Conservation (phyloP, 2,797 vertebrate species). For the Microctenopoma lineatum region DNA sequence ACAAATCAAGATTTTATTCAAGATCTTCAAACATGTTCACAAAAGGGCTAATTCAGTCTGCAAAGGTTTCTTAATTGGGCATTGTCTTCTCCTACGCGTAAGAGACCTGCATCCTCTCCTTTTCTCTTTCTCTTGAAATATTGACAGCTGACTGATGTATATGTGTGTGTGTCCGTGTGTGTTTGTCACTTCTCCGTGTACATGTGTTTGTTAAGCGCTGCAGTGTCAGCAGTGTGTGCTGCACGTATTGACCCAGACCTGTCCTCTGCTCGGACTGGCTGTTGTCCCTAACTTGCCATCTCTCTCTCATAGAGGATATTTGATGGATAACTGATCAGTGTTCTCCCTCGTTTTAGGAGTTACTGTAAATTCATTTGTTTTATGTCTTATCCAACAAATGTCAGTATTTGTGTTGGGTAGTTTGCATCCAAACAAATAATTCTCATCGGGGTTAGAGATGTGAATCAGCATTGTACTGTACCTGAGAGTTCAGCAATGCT, state of each 20-base stretch:
- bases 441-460: slow-evolving; percentile 32
- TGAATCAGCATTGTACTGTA: slow-evolving; percentile 40
- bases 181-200: slow-evolving; percentile 18
- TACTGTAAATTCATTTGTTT: background rate
- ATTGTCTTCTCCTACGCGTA: background rate
- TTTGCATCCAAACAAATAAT: slow-evolving; percentile 27
- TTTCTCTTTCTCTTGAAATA: slow-evolving; percentile 50
- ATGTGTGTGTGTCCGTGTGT: slow-evolving; percentile 24
- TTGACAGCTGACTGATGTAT: slow-evolving; percentile 65
- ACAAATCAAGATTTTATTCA: too few species aligned
- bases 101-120: slow-evolving; percentile 27
- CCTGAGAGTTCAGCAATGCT: slow-evolving; percentile 43
- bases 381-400: background rate
- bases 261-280: slow-evolving; percentile 82
- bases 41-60: background rate
- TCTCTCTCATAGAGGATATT: slow-evolving; percentile 31
- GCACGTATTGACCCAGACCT: slow-evolving; percentile 80
- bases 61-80: slow-evolving; percentile 1
- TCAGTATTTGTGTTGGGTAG: slow-evolving; percentile 2
- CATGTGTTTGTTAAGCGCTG: slow-evolving; percentile 64
- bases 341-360: slow-evolving; percentile 19
- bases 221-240: slow-evolving; percentile 78
- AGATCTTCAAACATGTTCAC: too few species aligned
- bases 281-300: slow-evolving; percentile 78
- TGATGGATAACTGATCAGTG: slow-evolving; percentile 40